Evolutionary conservation across 2,888 invertebrate species (phyloP), one percentile per base, ranked within the genome.

Genomic region (Papilio elwesi): DNA sequence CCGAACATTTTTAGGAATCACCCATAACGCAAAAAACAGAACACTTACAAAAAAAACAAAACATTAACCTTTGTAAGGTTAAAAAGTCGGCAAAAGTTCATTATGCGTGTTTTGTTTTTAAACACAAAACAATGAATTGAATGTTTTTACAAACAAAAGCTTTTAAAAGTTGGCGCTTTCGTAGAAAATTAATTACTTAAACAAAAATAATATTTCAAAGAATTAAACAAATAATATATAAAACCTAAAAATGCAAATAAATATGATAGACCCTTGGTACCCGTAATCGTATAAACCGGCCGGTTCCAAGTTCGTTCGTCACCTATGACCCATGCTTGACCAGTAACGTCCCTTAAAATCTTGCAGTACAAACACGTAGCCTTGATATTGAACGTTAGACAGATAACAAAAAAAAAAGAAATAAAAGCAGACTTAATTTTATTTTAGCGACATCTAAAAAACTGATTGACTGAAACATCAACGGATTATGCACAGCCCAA

Each of bases 291-390:
- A 77, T 59, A 80, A 87, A 87, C 88, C 90, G 88, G 91, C 88
- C 90, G 88, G 91, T 85, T 85, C 79, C 78, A 74, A 62, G 91
- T 87, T 92, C 92, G 93, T 93, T 93, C 83, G 87, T 91, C 90
- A 93, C 93, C 93, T 92, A 82, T 93, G 93, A 93, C 93, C 93
- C 92, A 82, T 79, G 91, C 84, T 83, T 88, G 90, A 90, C 92
- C 89, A 88, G 82, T 80, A 74, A 77, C 67, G 77, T 77, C 79
- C 79, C 77, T 77, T 74, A 67, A 74, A 74, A 76, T 57, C 38
- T 55, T 11, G 38, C 57, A 63, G 13, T 43, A 49, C 53, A 57
- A 57, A 67, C 52, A 65, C 71, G 70, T 76, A 78, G 78, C 80
- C 80, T 81, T 80, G 78, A 77, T 79, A 77, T 72, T 78, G 77